A percentile compares a stretch with the other conserved stretches of the same genome.
These are phyloP conservation scores for Poeciliopsis gracilis DNA, from an alignment of 2,797 vertebrate genomes.

Conservation along the genomic window DNA sequence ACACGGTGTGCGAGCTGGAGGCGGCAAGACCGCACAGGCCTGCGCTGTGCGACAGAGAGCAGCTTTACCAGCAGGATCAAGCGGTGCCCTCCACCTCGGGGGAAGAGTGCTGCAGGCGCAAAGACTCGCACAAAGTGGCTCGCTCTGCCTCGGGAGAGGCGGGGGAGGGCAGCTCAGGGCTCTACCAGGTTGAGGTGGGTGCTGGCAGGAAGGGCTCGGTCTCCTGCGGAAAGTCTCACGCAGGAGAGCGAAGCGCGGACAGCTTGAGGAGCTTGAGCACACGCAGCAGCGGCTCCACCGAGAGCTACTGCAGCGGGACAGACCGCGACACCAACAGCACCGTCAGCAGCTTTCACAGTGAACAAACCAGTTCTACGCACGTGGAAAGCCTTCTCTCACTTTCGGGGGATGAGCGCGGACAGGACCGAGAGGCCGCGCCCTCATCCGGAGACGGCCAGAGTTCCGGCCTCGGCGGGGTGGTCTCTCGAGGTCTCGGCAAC, in stretches of 20 bases:
- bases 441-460: conserved; percentile 59
- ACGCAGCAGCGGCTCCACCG: conserved; percentile 94
- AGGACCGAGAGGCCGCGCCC: conserved; percentile 75
- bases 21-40: conserved; percentile 82
- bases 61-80: conserved; percentile 77
- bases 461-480: conserved; percentile 63
- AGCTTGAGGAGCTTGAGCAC: conserved; percentile 95
- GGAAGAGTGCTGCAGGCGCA: conserved; percentile 69
- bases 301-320: conserved; percentile 97
- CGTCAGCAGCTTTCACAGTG: conserved; percentile 95
- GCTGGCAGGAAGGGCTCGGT: conserved; percentile 73
- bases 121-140: conserved; percentile 61
- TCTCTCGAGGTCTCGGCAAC: conserved; percentile 78
- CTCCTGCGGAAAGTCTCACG: conserved; percentile 81
- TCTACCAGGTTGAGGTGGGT: conserved; percentile 86
- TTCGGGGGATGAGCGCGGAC: conserved; percentile 83
- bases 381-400: conserved; percentile 93
- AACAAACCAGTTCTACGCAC: conserved; percentile 96
- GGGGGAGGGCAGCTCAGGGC: conserved; percentile 82
- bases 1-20: conserved; percentile 96
- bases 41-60: conserved; percentile 58
- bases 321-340: conserved; percentile 97
- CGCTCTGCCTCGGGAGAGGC: conserved; percentile 79
- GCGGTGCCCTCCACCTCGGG: conserved; percentile 81
- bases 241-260: conserved; percentile 90